Evolutionary conservation across 2,113 vertebrate genomes (phyloP), one percentile per base, ranked within the genome.

Genomic region (Anas platyrhynchos): DNA sequence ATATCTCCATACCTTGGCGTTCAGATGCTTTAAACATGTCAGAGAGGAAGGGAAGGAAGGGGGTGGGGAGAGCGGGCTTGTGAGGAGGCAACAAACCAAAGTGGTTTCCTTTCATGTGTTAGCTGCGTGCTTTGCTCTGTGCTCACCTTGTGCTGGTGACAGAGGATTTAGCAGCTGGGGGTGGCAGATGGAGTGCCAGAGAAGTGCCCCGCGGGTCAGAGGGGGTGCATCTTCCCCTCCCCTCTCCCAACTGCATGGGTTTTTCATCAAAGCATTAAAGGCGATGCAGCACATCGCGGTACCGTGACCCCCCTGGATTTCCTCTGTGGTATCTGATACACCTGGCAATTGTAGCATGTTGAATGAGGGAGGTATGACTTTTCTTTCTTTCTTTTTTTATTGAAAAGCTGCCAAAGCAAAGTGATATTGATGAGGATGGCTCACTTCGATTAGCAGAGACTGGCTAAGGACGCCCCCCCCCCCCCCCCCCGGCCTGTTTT

Each of bases 101-200:
- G 79, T 79, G 83, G 72, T 89, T 95, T 87, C 88, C 83, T 97
- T 96, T 89, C 88, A 87, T 75, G 61, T 81, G 86, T n/a, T 93
- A 83, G 95, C 74, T 50, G 61, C 12, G 2, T 3, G 44, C 65
- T 83, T 31, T 0, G 2, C 43, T 83, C 69, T 34, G 23, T 27
- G 66, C 93, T 94, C 65, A 86, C 78, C 94, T 93, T 83, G 88
- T 26, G 58, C 67, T 85, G 83, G 84, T 80, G 82, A 26, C 12
- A 13, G 93, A 90, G 93, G 96, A 92, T 95, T 94, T 96, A 93
- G 92, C 94, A 91, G 92, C 93, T 94, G 95, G 95, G 92, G 93
- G 94, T 94, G 90, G 96, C 94, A 97, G 96, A 96, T 95, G 94
- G 90, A 96, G 82, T 46, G 77, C 84, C 81, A 77, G 94, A 95